A percentile compares a stretch with the other conserved stretches of the same genome.
Conservation (phyloP, 2,797 vertebrate genomes). For the Anabacerthia variegaticeps region DNA sequence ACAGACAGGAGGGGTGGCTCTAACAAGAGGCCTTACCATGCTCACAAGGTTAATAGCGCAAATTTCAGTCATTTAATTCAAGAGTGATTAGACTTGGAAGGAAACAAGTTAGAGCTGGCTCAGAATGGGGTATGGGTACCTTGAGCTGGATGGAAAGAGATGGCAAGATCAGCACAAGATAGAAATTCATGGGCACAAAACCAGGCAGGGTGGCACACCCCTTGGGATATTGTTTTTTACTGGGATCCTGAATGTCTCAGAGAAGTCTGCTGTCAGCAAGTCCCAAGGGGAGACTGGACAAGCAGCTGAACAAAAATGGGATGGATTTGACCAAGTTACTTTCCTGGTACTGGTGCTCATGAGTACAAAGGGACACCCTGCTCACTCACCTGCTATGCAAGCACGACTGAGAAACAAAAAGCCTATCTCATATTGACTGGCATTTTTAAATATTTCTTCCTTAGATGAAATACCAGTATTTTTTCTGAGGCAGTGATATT, state of each 20-base stretch:
- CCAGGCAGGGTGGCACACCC: background rate
- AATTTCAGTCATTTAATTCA: background rate
- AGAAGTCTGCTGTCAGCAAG: background rate
- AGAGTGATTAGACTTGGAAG: background rate
- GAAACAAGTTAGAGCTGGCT: background rate
- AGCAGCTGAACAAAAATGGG: background rate
- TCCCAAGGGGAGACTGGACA: background rate
- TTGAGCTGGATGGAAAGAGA: background rate
- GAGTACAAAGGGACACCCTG: background rate
- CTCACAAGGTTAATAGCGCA: background rate
- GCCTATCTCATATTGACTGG: background rate
- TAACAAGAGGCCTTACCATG: background rate
- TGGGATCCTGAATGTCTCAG: background rate
- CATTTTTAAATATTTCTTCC: background rate
- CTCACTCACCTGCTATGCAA: background rate
- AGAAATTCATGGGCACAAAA: background rate
- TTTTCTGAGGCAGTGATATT: background rate
- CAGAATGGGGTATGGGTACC: background rate
- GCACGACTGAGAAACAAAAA: background rate
- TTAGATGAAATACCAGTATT: background rate
- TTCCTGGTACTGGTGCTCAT: background rate
- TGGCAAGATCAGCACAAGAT: background rate
- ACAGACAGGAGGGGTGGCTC: background rate
- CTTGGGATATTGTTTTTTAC: background rate
- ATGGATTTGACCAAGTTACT: background rate